Evolutionary conservation across 2,888 invertebrate genomes (phyloP), one percentile per base, ranked within the genome.

Genomic region (Andrena trimmerana): DNA sequence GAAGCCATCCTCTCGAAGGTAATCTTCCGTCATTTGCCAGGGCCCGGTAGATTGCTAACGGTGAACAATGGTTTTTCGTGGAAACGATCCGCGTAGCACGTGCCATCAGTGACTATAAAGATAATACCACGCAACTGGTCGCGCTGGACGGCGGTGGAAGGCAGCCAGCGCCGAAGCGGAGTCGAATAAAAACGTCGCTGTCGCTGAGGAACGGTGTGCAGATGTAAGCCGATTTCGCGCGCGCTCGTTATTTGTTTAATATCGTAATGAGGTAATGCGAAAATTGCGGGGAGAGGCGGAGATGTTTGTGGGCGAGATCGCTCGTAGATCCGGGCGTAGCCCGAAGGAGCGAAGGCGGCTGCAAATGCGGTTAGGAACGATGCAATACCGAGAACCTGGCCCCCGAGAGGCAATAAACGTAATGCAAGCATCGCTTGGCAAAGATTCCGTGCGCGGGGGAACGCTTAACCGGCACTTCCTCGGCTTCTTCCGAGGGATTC

Each of bases 311-410:
- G 42, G 42, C 42, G 42, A 42, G 42, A 16, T 16, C 42, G 42
- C 42, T 16, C 1, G 42, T 16, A 16, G 0, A 42, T 42, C 13
- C 42, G 5, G 42, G 16, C 42, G 42, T 74, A 29, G 36, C 63
- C 72, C 65, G 62, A 16, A 54, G 84, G 72, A 79, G 75, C 71
- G 73, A 63, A 74, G 78, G 59, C 67, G 76, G 75, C 84, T 84
- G 86, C 83, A 75, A 88, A 86, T 86, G 78, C 88, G 88, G 77
- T 88, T 88, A 87, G 87, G 78, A 86, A 86, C 84, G 77, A 75
- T 54, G 86, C 52, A 57, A 79, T 88, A 88, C 87, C 77, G 75
- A 73, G 87, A 88, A 88, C 80, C 54, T 62, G 67, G 77, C 31
- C 77, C 67, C 75, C 20, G 73, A 70, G 75, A 42, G 57, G 87